Conservation (phyloP, 2,797 vertebrate species). For the Scolopax rusticola region DNA sequence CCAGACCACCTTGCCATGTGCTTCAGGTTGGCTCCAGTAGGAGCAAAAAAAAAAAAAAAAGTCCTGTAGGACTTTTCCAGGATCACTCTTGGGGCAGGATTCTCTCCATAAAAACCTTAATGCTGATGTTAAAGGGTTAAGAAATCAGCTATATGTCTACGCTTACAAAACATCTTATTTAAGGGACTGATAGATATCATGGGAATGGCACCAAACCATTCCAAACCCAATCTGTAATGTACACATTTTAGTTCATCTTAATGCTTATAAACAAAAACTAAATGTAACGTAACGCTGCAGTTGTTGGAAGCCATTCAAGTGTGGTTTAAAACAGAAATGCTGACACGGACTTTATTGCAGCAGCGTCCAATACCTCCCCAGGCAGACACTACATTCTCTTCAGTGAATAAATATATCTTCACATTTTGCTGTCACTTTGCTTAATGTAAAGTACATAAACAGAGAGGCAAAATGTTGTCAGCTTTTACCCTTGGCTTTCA, state of each 20-base stretch:
- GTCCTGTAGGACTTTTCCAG: neutral
- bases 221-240: neutral
- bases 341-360: neutral
- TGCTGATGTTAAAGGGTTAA: neutral
- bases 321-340: constrained; percentile 42
- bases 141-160: neutral
- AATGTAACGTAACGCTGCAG: neutral
- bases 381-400: neutral
- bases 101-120: neutral
- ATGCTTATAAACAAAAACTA: constrained; percentile 20
- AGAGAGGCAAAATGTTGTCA: neutral
- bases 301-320: constrained; percentile 36
- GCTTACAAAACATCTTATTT: neutral
- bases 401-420: neutral
- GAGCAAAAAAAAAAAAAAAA: neutral
- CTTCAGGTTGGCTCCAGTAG: neutral
- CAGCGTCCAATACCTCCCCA: neutral
- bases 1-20: accelerated
- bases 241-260: neutral
- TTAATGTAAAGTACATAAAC: neutral
- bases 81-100: neutral
- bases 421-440: neutral
- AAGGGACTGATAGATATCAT: neutral
- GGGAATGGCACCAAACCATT: neutral
- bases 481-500: neutral